phyloP scores from a whole-genome alignment of 2,113 vertebrate species.

The Cairina moschata region DNA sequence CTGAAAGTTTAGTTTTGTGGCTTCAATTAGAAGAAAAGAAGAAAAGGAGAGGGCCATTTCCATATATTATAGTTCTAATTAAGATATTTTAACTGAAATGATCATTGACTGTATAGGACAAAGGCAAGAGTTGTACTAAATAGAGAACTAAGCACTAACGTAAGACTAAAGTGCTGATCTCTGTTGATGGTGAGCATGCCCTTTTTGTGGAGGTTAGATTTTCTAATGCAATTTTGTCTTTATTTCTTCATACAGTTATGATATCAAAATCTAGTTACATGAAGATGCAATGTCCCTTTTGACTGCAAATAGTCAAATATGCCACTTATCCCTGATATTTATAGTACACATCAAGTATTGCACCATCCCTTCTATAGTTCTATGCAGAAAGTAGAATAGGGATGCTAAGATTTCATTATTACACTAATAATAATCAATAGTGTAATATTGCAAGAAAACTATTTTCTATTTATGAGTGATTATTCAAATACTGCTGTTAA shows the following conservation, averaged over 20 bases:
- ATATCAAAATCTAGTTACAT: not conserved
- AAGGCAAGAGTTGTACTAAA: not conserved
- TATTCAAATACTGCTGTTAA: slow-evolving; percentile 4
- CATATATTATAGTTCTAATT: not conserved
- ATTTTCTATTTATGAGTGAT: not conserved
- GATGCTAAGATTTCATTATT: not conserved
- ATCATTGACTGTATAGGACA: not conserved
- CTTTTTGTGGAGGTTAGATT: not conserved
- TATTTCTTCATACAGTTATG: not conserved
- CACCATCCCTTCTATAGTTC: not conserved
- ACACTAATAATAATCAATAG: not conserved
- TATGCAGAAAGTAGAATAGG: not conserved
- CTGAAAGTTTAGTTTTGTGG: not conserved
- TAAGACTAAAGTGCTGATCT: not conserved
- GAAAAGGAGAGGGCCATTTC: not conserved
- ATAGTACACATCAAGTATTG: not conserved
- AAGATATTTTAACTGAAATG: not conserved
- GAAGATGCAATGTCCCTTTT: not conserved
- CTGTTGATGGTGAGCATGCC: not conserved
- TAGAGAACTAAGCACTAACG: not conserved
- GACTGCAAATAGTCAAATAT: not conserved
- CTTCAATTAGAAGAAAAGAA: not conserved
- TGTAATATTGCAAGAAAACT: not conserved
- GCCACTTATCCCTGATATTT: not conserved
- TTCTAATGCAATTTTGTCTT: not conserved